phyloP scores from a whole-genome alignment of 2,797 vertebrate species.

The Muscicapa striata region DNA sequence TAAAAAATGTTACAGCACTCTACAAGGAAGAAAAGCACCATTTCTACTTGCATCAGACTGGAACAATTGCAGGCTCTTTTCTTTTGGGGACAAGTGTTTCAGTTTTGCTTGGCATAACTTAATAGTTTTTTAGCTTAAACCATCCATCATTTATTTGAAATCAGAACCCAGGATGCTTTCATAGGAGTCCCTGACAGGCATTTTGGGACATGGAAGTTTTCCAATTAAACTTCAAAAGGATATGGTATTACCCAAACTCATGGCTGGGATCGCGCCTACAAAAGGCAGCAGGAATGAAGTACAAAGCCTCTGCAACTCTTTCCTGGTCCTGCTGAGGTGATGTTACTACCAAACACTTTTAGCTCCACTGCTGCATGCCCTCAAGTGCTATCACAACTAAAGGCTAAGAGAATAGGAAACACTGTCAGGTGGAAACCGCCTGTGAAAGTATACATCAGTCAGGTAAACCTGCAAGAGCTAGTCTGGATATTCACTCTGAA shows the following conservation, averaged over 20 bases:
- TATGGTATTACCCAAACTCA: background rate
- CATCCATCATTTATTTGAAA: background rate
- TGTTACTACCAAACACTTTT: background rate
- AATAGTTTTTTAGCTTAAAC: background rate
- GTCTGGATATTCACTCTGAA: background rate
- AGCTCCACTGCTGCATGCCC: background rate
- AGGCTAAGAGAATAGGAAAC: background rate
- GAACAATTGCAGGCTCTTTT: background rate
- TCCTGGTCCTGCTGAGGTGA: background rate
- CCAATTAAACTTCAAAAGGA: background rate
- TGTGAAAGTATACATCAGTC: accelerated
- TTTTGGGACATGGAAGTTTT: background rate
- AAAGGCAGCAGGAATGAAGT: background rate
- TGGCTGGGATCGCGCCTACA: background rate
- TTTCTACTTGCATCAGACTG: background rate
- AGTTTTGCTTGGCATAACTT: background rate
- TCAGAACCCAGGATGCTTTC: background rate
- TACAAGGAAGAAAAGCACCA: background rate
- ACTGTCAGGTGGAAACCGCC: background rate
- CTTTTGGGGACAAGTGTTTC: background rate
- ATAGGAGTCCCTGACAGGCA: background rate
- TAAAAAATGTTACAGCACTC: background rate
- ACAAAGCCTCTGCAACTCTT: background rate
- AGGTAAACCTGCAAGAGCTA: background rate
- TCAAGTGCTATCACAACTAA: background rate